Evolutionary conservation across 1,140 invertebrate genomes (phyloP).

Genomic region (Parapsyche elsis): DNA sequence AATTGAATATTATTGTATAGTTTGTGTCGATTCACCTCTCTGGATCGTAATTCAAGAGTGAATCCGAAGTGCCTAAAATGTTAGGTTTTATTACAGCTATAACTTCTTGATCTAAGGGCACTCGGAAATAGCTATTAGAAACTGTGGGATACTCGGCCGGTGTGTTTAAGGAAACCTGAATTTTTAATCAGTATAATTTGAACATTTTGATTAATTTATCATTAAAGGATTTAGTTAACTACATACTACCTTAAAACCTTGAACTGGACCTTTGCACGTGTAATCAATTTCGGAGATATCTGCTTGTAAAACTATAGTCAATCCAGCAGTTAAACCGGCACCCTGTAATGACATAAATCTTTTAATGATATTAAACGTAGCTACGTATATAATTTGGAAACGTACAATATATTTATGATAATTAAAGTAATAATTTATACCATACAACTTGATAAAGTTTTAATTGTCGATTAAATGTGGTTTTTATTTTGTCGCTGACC

Average conservation of each 20-base stretch:
- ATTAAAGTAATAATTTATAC: too few species aligned
- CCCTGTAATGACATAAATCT: constrained; percentile 62
- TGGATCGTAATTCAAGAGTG: constrained; percentile 67
- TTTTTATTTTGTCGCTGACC: too few species aligned
- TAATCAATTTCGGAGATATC: constrained; percentile 72
- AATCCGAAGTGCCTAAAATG: constrained; percentile 72
- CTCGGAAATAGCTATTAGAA: constrained; percentile 70
- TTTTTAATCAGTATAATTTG: too few species aligned
- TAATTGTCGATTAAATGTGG: too few species aligned
- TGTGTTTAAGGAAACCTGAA: constrained; percentile 70
- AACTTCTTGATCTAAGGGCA: constrained; percentile 70
- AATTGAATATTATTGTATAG: too few species aligned
- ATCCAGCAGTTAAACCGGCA: constrained; percentile 67
- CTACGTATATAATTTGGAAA: too few species aligned
- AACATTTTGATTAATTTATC: too few species aligned
- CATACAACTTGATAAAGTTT: too few species aligned
- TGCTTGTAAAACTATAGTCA: constrained; percentile 63
- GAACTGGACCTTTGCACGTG: constrained; percentile 73
- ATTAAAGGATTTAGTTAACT: too few species aligned
- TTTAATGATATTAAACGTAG: too few species aligned
- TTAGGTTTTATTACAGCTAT: constrained; percentile 71
- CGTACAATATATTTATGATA: too few species aligned
- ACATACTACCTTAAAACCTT: constrained; percentile 77
- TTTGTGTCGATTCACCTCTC: constrained; percentile 63
- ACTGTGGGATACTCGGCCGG: constrained; percentile 71